Conservation (phyloP, 2,888 invertebrate genomes). For the Leuctra nigra region DNA sequence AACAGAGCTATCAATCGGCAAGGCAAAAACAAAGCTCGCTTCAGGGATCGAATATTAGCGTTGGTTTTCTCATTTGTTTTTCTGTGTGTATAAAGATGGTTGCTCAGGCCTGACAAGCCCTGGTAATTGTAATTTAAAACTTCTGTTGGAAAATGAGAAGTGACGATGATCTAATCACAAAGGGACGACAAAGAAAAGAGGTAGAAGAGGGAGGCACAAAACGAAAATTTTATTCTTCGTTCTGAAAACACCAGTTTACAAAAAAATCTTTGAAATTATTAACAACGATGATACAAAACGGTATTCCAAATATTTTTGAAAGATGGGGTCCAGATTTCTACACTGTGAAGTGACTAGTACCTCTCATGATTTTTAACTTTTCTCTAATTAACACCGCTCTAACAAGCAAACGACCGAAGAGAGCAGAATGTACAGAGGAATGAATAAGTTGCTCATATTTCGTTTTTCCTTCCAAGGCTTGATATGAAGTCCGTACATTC, state of each 20-base stretch:
- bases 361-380: constrained; percentile 1
- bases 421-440: constrained; percentile 10
- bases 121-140: constrained; percentile 22
- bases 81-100: background rate
- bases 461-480: constrained; percentile 22
- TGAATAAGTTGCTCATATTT: constrained; percentile 32
- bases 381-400: constrained; percentile 26
- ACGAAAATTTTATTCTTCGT: background rate
- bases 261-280: background rate
- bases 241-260: background rate
- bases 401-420: constrained; percentile 19
- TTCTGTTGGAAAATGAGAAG: constrained; percentile 21
- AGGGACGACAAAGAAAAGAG: constrained; percentile 11
- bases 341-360: background rate
- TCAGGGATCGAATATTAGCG: too few species aligned
- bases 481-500: too few species aligned
- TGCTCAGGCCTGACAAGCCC: background rate
- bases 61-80: too few species aligned
- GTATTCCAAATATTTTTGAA: too few species aligned
- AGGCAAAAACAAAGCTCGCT: too few species aligned
- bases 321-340: constrained; percentile 7
- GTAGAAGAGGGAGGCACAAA: too few species aligned
- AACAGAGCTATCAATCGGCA: too few species aligned
- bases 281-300: too few species aligned
- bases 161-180: constrained; percentile 18